These are phyloP conservation scores for Elegia similella DNA, from an alignment of 2,888 invertebrate species.

Conservation along the genomic window DNA sequence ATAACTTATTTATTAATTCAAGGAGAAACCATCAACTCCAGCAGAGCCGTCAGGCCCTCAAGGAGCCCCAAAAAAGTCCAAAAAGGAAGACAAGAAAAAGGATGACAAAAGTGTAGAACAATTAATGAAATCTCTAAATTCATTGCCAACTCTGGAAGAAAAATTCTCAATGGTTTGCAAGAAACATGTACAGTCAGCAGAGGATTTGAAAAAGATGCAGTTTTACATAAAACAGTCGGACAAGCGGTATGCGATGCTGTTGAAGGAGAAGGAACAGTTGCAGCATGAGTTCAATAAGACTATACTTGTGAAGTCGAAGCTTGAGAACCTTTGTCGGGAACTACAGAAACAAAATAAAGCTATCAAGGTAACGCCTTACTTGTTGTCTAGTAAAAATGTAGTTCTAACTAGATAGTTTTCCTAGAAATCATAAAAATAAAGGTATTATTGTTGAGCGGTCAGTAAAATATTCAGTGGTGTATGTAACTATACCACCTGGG, in stretches of 20 bases:
- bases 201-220: conserved; percentile 85
- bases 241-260: conserved; percentile 79
- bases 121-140: conserved; percentile 83
- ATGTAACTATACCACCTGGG: no score
- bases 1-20: no score
- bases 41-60: conserved; percentile 28
- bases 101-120: conserved; percentile 85
- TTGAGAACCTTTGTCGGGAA: conserved; percentile 95
- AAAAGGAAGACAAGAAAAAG: conserved; percentile 67
- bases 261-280: conserved; percentile 90
- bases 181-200: conserved; percentile 88
- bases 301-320: conserved; percentile 89
- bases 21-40: conserved; percentile 26
- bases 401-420: no score
- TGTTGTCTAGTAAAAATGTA: no score
- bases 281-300: conserved; percentile 92
- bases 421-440: no score
- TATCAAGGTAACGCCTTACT: conserved; percentile 84
- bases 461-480: no score
- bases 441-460: no score
- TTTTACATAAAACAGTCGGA: conserved; percentile 82
- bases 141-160: conserved; percentile 83
- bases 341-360: conserved; percentile 95
- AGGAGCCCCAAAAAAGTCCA: conserved; percentile 55
- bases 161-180: conserved; percentile 86